A percentile compares a stretch with the other conserved stretches of the same genome.
Evolutionary conservation across 2,113 vertebrate genomes (phyloP).

Genomic region (Cromileptes altivelis): DNA sequence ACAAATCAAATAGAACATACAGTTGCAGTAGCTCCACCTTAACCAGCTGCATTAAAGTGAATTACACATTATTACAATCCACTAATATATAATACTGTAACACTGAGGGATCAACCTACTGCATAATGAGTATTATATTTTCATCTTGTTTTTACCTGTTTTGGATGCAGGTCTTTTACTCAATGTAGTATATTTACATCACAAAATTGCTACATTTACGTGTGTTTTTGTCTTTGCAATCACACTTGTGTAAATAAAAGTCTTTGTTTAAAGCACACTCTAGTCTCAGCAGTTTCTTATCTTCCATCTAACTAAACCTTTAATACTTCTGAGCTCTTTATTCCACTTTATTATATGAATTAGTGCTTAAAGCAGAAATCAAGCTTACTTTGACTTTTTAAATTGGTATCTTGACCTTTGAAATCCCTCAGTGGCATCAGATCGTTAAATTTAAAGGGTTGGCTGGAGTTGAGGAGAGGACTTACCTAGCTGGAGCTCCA

Average conservation of each 20-base stretch:
- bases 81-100: too few species aligned
- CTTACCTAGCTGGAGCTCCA: conserved; percentile 38
- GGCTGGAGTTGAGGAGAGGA: conserved; percentile 43
- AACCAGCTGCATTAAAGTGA: too few species aligned
- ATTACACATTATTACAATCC: too few species aligned
- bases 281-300: conserved; percentile 64
- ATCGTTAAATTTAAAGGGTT: conserved; percentile 54
- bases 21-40: too few species aligned
- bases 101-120: too few species aligned
- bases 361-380: conserved; percentile 61
- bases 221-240: not conserved
- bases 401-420: conserved; percentile 64
- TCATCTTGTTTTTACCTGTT: too few species aligned
- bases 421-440: conserved; percentile 67
- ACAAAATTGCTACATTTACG: too few species aligned
- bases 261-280: conserved; percentile 28
- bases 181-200: too few species aligned
- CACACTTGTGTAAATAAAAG: conserved; percentile 24
- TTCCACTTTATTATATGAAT: conserved; percentile 61
- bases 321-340: conserved; percentile 65
- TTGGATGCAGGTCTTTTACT: too few species aligned
- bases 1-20: too few species aligned
- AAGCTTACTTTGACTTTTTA: conserved; percentile 65
- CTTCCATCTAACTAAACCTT: conserved; percentile 63
- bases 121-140: too few species aligned